Percentiles rank a stretch among this genome's conserved stretches.
phyloP scores from a whole-genome alignment of 2,888 invertebrate species.

The Epirrita christyi region DNA sequence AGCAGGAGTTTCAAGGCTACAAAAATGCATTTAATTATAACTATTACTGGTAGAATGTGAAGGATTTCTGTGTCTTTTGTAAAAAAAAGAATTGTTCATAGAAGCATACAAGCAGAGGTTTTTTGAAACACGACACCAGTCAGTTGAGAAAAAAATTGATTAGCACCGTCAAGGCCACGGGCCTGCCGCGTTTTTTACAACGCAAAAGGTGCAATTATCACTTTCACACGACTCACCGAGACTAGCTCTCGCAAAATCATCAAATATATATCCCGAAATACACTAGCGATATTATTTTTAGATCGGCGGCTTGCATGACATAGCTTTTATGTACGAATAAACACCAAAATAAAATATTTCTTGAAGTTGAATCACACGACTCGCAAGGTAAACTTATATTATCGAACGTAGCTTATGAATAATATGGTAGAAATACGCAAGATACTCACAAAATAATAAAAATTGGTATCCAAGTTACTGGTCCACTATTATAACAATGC shows the following conservation, averaged over 20 bases:
- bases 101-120: not conserved
- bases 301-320: constrained; percentile 69
- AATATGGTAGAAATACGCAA: constrained; percentile 53
- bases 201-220: constrained; percentile 59
- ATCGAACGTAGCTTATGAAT: constrained; percentile 63
- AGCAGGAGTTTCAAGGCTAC: constrained; percentile 21
- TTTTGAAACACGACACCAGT: constrained; percentile 37
- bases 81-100: not conserved
- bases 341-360: constrained; percentile 58
- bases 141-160: constrained; percentile 34
- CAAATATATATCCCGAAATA: constrained; percentile 78
- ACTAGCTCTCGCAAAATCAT: constrained; percentile 71
- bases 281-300: constrained; percentile 74
- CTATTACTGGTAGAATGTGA: not conserved
- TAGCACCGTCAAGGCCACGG: constrained; percentile 60
- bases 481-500: constrained; percentile 50
- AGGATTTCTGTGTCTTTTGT: not conserved
- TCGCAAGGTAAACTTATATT: constrained; percentile 49
- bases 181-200: constrained; percentile 45
- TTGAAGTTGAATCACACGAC: constrained; percentile 56
- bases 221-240: constrained; percentile 74
- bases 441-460: constrained; percentile 75
- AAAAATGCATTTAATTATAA: constrained; percentile 2
- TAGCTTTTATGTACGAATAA: constrained; percentile 50
- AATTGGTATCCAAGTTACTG: constrained; percentile 67